Percentiles rank a stretch among this genome's conserved stretches.
Evolutionary conservation across 2,888 invertebrate genomes (phyloP).

Genomic region (Parthenolecanium corni): DNA sequence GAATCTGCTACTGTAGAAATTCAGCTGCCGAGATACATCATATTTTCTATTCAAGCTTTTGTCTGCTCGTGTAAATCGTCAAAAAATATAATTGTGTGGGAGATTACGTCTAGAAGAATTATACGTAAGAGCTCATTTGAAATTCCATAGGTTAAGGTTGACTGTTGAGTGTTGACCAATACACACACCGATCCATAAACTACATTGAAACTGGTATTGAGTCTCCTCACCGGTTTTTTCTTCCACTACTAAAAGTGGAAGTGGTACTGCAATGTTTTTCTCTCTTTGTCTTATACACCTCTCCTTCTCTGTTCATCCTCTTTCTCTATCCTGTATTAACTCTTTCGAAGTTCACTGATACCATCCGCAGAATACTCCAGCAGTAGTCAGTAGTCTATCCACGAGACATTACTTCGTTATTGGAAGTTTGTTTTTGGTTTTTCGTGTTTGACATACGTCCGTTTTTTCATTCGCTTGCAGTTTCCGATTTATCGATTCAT

Average conservation of each 20-base stretch:
- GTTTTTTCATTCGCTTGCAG: too few species aligned
- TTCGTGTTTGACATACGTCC: too few species aligned
- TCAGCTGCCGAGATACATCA: too few species aligned
- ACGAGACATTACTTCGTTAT: too few species aligned
- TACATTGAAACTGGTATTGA: constrained; percentile 5
- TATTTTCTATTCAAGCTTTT: constrained; percentile 4
- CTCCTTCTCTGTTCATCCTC: too few species aligned
- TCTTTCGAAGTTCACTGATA: background rate
- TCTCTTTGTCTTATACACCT: background rate
- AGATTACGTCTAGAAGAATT: constrained; percentile 23
- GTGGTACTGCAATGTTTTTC: background rate
- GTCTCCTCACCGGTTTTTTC: background rate
- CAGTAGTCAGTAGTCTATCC: too few species aligned
- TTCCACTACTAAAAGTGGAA: background rate
- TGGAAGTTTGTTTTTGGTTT: too few species aligned
- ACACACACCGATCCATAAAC: background rate
- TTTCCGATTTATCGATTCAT: too few species aligned
- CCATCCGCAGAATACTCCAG: background rate
- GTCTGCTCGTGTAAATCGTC: constrained; percentile 14
- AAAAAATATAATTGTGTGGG: constrained; percentile 23
- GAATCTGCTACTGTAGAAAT: too few species aligned
- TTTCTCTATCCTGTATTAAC: background rate
- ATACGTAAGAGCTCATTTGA: constrained; percentile 16
- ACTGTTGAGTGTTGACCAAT: constrained; percentile 16
- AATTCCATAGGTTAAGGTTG: constrained; percentile 27